A percentile compares a stretch with the other conserved stretches of the same genome.
These are phyloP conservation scores for Myathropa florea DNA, from an alignment of 2,888 invertebrate species.

Conservation along the genomic window DNA sequence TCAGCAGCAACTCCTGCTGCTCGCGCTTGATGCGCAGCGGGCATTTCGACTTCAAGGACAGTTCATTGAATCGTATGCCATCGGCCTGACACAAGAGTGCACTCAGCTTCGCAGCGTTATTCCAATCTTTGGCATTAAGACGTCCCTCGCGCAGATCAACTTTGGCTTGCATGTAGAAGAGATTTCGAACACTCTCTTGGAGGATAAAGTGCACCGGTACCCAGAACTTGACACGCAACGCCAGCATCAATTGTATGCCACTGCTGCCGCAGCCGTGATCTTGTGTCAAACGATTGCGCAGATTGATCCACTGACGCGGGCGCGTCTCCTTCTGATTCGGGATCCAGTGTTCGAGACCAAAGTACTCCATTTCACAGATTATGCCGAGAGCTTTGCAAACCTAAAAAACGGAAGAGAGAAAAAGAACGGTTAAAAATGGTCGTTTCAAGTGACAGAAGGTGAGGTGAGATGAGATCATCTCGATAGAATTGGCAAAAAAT, in stretches of 20 bases:
- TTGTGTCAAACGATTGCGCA: constrained; percentile 84
- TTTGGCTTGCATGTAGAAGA: constrained; percentile 92
- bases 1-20: constrained; percentile 72
- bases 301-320: constrained; percentile 92
- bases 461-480: background rate
- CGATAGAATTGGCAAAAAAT: background rate
- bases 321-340: constrained; percentile 83
- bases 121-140: constrained; percentile 86
- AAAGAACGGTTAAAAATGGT: background rate
- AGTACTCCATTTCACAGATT: constrained; percentile 92
- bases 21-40: constrained; percentile 77
- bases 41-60: constrained; percentile 76
- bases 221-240: constrained; percentile 90
- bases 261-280: constrained; percentile 77
- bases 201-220: constrained; percentile 93
- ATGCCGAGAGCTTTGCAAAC: constrained; percentile 91
- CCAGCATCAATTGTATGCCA: constrained; percentile 78
- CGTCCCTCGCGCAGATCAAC: constrained; percentile 88
- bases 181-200: constrained; percentile 90
- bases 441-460: background rate
- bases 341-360: constrained; percentile 86
- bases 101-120: constrained; percentile 86
- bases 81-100: constrained; percentile 88
- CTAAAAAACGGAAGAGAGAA: constrained; percentile 80
- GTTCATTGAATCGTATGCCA: constrained; percentile 78